Conservation (phyloP, 1,140 invertebrate genomes). For the Drosophila equinoxialis region DNA sequence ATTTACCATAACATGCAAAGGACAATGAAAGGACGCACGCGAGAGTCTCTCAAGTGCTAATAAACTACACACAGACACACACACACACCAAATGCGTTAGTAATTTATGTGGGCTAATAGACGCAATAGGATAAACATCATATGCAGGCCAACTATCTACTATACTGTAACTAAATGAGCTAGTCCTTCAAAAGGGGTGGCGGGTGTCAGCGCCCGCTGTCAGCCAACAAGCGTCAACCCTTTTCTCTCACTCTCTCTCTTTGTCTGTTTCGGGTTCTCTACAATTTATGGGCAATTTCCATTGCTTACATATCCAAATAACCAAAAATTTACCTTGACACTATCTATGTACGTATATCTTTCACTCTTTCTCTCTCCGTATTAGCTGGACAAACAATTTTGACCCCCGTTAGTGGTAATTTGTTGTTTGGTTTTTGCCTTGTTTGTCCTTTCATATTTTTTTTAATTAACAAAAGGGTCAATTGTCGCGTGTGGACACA, state of each 20-base stretch:
- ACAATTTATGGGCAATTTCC: slow-evolving; percentile 64
- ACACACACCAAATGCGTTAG: slow-evolving; percentile 58
- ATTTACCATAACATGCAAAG: slow-evolving; percentile 62
- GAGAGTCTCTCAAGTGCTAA: slow-evolving; percentile 70
- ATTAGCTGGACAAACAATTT: slow-evolving; percentile 68
- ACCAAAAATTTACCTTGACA: slow-evolving; percentile 48
- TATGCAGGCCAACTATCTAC: slow-evolving; percentile 54
- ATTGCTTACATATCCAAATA: slow-evolving; percentile 36
- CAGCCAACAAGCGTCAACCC: slow-evolving; percentile 62
- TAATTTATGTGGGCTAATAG: slow-evolving; percentile 75
- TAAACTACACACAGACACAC: slow-evolving; percentile 69
- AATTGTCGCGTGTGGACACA: slow-evolving; percentile 71
- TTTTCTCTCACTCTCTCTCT: slow-evolving; percentile 30
- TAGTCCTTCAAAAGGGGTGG: not conserved
- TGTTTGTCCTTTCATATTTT: slow-evolving; percentile 37
- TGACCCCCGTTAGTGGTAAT: slow-evolving; percentile 32
- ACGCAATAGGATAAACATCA: slow-evolving; percentile 62
- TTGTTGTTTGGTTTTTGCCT: slow-evolving; percentile 56
- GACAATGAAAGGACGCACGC: slow-evolving; percentile 70
- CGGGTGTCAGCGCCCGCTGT: slow-evolving; percentile 44
- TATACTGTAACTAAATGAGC: no score
- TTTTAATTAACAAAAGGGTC: slow-evolving; percentile 81
- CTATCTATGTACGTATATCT: slow-evolving; percentile 34
- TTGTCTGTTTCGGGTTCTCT: no score
- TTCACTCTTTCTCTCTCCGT: slow-evolving; percentile 49